These are phyloP conservation scores for Ranitomeya imitator DNA, from an alignment of 2,113 vertebrate species.

Conservation along the genomic window DNA sequence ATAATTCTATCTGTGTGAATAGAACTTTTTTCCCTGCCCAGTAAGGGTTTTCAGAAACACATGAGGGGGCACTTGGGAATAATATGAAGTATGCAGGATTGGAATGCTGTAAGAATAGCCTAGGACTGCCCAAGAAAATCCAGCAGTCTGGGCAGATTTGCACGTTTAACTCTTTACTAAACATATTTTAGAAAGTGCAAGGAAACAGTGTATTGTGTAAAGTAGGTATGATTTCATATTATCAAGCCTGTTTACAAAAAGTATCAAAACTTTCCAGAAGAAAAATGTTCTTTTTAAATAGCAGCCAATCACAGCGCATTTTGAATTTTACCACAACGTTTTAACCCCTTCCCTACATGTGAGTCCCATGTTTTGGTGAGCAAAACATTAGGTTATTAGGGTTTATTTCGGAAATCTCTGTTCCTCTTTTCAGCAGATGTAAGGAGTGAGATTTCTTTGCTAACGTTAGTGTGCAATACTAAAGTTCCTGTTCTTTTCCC, in stretches of 20 bases:
- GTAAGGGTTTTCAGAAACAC: not conserved
- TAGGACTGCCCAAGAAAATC: not conserved
- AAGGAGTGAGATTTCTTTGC: too few relatives aligned
- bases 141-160: not conserved
- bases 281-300: too few relatives aligned
- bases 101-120: slow-evolving; percentile 29
- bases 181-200: not conserved
- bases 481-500: not conserved
- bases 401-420: too few relatives aligned
- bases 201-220: not conserved
- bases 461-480: not conserved
- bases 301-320: too few relatives aligned
- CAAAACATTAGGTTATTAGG: too few relatives aligned
- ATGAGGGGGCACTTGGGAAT: not conserved
- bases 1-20: not conserved
- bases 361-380: too few relatives aligned
- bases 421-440: too few relatives aligned
- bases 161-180: not conserved
- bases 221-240: not conserved
- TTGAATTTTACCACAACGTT: too few relatives aligned
- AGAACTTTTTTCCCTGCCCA: not conserved
- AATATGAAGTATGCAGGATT: not conserved
- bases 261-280: too few relatives aligned
- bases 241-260: not conserved
- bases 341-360: too few relatives aligned